Base-by-base conservation (phyloP, 2,113 vertebrate species). In the Perccottus glenii region DNA sequence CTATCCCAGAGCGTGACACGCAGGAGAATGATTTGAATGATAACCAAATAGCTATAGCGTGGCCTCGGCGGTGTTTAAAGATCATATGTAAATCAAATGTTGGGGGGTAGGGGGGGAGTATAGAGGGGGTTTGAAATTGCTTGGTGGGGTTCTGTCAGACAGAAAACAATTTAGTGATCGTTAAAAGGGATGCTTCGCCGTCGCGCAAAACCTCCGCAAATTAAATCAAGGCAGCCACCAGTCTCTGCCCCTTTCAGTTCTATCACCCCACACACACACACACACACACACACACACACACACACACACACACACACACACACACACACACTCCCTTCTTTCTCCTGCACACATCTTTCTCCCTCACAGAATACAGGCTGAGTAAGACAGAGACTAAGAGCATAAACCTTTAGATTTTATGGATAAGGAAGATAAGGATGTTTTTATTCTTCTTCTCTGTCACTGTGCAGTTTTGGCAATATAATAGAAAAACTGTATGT, bases 41-140 rank as follows among this genome's bases (percentile, higher is more conserved):
- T 96, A 96, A 96, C 92, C 93, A 93, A 94, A 95, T 92, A 92
- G 91, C 93, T 82, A 27, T 27, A 78, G 86, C 83, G 36, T 83
- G 81, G 84, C 91, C 83, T 87, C 85, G 89, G 86, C 87, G 77
- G 89, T 93, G 93, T 95, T 96, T 96, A 97, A 97, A 97, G 95
- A 96, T 97, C 95, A 96, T 94, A 97, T 96, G 95, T 95, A 98
- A 96, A 98, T 96, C 94, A 96, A 96, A 95, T 94, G 94, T 94
- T 93, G 93, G 87, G 91, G 70, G 62, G n/a, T n/a, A 59, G 56
- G 63, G 60, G 60, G 1, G 52, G 6, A 33, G 32, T 55, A 14
- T 33, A 12, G 52, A 55, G 66, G 62, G 75, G 72, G 53, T 71
- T 66, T 91, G 88, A 93, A 93, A 94, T 92, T 92, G 93, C 92